Evolutionary conservation across 2,113 vertebrate species (phyloP).

Genomic region (Gopherus evgoodei): DNA sequence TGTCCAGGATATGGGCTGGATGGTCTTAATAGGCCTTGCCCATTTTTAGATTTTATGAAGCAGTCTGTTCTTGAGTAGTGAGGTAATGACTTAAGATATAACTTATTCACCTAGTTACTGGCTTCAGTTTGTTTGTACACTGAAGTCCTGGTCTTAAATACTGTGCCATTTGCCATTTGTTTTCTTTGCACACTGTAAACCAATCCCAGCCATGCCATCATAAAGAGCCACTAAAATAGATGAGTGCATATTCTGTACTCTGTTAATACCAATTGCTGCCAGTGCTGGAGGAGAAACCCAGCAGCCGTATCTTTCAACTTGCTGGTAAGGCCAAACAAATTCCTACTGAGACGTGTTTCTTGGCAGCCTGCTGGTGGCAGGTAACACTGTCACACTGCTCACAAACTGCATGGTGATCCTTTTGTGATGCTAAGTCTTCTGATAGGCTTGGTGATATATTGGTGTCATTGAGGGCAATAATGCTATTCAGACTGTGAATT

Average conservation of each 20-base stretch:
- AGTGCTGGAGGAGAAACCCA: neutral
- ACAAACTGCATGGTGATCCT: neutral
- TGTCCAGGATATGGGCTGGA: neutral
- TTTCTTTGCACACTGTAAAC: neutral
- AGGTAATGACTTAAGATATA: neutral
- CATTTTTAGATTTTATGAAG: accelerated
- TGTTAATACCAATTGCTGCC: neutral
- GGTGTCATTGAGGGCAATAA: neutral
- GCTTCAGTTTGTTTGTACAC: neutral
- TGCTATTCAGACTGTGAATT: accelerated
- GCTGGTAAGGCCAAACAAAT: neutral
- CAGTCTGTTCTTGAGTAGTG: neutral
- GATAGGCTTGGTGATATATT: neutral
- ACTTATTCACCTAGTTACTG: neutral
- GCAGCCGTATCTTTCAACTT: neutral
- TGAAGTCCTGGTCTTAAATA: neutral
- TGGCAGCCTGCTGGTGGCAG: neutral
- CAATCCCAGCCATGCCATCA: too few species aligned
- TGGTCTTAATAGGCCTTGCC: neutral
- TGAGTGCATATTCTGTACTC: neutral
- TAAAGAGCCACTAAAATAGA: neutral
- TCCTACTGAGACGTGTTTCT: neutral
- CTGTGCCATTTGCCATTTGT: neutral
- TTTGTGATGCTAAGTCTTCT: neutral
- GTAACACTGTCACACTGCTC: neutral